A percentile compares a stretch with the other conserved stretches of the same genome.
These are phyloP conservation scores for Spisula subtruncata DNA, from an alignment of 2,888 invertebrate species.

Conservation along the genomic window DNA sequence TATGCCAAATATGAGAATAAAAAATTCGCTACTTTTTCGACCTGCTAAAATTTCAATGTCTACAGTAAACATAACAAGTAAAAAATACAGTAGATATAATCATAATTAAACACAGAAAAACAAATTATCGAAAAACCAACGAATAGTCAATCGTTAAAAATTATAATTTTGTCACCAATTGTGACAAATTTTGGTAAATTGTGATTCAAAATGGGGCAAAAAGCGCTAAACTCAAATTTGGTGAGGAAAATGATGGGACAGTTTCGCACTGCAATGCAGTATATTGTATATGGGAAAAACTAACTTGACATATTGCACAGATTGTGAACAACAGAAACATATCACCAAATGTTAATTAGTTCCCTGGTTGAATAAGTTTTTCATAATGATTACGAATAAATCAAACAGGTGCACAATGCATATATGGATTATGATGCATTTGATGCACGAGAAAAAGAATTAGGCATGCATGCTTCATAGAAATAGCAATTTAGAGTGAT, in stretches of 20 bases:
- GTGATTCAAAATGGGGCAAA: no score
- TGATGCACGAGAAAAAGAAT: neutral
- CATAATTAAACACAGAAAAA: neutral
- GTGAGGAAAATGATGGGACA: no score
- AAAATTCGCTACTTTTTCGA: no score
- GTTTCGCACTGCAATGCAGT: no score
- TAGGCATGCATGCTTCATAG: neutral
- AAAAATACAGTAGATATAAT: neutral
- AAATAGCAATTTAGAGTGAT: neutral
- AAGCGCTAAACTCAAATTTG: no score
- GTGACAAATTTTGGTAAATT: no score
- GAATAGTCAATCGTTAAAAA: no score
- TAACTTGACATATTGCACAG: no score
- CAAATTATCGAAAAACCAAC: neutral
- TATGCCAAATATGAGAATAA: no score
- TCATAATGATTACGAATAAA: neutral
- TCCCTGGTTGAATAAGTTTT: neutral
- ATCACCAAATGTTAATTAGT: conserved; percentile 1
- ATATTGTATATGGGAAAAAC: no score
- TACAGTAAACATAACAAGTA: neutral
- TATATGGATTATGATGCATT: conserved; percentile 13
- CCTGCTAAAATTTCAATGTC: no score
- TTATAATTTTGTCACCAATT: no score
- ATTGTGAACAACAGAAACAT: neutral
- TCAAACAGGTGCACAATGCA: neutral